Base-by-base conservation (phyloP, 2,113 vertebrate species). In the Burhinus bistriatus region DNA sequence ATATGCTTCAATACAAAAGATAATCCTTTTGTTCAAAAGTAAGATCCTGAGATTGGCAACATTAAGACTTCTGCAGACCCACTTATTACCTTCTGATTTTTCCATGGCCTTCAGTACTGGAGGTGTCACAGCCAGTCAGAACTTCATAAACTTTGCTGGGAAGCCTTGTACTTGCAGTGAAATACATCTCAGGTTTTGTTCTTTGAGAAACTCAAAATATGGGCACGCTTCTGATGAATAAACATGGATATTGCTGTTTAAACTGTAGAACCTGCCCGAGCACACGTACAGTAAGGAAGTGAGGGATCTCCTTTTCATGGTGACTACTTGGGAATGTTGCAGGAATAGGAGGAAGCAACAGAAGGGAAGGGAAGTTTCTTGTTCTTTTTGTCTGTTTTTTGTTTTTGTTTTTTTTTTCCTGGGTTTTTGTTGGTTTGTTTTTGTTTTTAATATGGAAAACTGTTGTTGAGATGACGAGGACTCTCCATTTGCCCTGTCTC, bases 1-100 rank as follows among this genome's bases (percentile, higher is more conserved):
- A 89, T 69, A 68, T 9, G 15, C 29, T 85, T 89, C 90, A 84
- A 26, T 83, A 90, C 58, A 95, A 95, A 96, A 95, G 72, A 92
- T 89, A 91, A 97, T 75, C 66, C 66, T 62, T 32, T 8, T 71
- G 72, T 91, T 95, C 88, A 93, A 80, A 94, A 73, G 70, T 27
- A 81, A 92, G 79, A 62, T 49, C 32, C 66, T 5, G 12, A 80
- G 80, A 47, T 6, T 61, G 85, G 52, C 42, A 14, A 29, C 5
- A 9, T 54, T 89, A 86, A 73, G 10, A 36, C 20, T 62, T 73
- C 54, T 47, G 75, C 36, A 80, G 27, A 73, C 12, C 14, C 15
- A 32, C 14, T 82, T 78, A 73, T 6, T 64, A 36, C 17, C 17
- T 65, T 93, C 62, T 52, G 81, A 62, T 77, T 93, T 72, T 71